Evolutionary conservation across 2,888 invertebrate genomes (phyloP).

Genomic region (Junonia oenone): DNA sequence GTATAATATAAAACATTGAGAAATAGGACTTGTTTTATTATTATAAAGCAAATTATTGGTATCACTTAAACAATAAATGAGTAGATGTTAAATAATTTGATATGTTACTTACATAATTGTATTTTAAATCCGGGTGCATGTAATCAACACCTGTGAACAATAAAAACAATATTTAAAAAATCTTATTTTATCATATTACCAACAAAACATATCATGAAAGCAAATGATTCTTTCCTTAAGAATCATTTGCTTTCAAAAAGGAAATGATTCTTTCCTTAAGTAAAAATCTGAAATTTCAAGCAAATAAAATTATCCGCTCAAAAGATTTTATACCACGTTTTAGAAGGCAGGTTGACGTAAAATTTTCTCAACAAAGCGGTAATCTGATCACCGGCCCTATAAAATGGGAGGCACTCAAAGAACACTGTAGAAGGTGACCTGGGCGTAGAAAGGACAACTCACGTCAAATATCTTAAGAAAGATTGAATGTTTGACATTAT

Average conservation of each 20-base stretch:
- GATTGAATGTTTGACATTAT: not conserved
- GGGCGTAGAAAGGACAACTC: not conserved
- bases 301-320: too few species aligned
- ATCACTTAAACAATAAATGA: too few species aligned
- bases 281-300: too few species aligned
- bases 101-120: slow-evolving; percentile 93
- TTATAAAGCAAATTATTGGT: too few species aligned
- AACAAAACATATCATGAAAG: too few species aligned
- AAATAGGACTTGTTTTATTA: too few species aligned
- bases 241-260: too few species aligned
- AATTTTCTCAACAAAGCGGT: not conserved
- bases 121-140: slow-evolving; percentile 98
- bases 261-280: too few species aligned
- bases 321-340: not conserved
- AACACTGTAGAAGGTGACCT: slow-evolving; percentile 1
- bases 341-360: not conserved
- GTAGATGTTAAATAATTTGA: not conserved
- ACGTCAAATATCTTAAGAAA: not conserved
- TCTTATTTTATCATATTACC: too few species aligned
- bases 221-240: too few species aligned
- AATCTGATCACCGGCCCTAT: not conserved
- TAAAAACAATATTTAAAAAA: too few species aligned
- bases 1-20: too few species aligned
- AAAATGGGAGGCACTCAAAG: not conserved
- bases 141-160: slow-evolving; percentile 93